Percentiles rank a stretch among this genome's conserved stretches.
Conservation (phyloP, 2,113 vertebrate genomes). For the Uria aalge region DNA sequence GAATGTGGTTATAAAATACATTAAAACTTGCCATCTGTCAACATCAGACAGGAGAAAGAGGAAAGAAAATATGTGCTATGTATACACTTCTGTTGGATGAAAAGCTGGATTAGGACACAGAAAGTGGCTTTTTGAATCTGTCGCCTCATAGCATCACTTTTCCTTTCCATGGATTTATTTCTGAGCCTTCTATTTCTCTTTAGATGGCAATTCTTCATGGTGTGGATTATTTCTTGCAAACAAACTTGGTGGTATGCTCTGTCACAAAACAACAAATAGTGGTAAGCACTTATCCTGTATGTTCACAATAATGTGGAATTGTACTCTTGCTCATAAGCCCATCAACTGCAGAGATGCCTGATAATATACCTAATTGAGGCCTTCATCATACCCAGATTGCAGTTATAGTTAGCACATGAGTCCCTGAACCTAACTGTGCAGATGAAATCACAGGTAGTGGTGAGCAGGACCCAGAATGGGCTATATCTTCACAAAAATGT, state of each 20-base stretch:
- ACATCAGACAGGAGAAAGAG: not conserved
- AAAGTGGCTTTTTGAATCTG: not conserved
- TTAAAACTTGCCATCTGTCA: not conserved
- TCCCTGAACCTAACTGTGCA: not conserved
- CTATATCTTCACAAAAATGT: not conserved
- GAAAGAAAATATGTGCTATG: not conserved
- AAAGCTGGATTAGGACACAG: not conserved
- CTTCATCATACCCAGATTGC: not conserved
- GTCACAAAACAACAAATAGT: not conserved
- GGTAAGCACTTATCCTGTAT: not conserved
- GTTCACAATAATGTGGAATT: not conserved
- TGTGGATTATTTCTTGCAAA: not conserved
- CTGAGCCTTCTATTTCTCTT: not conserved
- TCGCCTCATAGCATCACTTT: not conserved
- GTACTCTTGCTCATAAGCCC: not conserved
- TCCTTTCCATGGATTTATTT: not conserved
- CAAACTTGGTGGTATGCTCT: not conserved
- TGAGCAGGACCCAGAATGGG: not conserved
- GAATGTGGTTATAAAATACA: not conserved
- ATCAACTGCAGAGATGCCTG: not conserved
- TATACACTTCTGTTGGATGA: not conserved
- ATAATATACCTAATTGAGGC: not conserved
- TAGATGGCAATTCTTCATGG: not conserved
- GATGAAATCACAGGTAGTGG: not conserved
- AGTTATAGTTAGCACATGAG: not conserved